Evolutionary conservation across 2,113 vertebrate species (phyloP).

Genomic region (Lonchura striata): DNA sequence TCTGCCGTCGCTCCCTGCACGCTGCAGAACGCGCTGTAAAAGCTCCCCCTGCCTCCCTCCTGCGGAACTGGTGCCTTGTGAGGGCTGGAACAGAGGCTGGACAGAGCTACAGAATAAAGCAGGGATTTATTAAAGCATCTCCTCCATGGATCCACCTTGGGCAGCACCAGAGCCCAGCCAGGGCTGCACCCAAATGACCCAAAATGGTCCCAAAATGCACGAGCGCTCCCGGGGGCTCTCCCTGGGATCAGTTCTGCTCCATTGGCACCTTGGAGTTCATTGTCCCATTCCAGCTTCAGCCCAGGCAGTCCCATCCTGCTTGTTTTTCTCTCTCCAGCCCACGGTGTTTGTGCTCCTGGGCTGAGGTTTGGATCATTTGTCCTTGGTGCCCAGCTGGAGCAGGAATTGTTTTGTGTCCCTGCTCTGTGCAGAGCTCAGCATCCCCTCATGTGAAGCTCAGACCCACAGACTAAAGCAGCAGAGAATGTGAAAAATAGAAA

Average conservation of each 20-base stretch:
- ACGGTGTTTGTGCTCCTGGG: neutral
- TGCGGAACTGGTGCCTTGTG: neutral
- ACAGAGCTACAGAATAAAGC: neutral
- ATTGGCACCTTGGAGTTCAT: neutral
- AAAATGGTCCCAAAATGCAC: neutral
- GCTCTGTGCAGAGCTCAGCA: neutral
- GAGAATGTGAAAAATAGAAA: neutral
- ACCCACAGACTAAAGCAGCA: neutral
- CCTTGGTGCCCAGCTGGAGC: neutral
- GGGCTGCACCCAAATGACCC: neutral
- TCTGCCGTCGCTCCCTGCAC: rapidly evolving
- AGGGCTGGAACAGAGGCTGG: neutral
- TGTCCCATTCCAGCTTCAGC: neutral
- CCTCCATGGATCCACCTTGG: neutral
- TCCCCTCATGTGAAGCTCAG: rapidly evolving
- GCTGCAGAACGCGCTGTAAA: neutral
- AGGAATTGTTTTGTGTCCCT: neutral
- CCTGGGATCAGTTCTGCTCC: neutral
- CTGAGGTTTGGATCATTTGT: neutral
- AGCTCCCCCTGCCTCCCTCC: conserved; percentile 44
- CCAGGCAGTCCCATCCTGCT: neutral
- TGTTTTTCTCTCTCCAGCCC: neutral
- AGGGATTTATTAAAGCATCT: neutral
- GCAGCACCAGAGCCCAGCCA: neutral
- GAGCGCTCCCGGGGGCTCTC: neutral